These are phyloP conservation scores for Chiridota heheva DNA, from an alignment of 35 echinoderm and acorn worm genomes.

Conservation along the genomic window DNA sequence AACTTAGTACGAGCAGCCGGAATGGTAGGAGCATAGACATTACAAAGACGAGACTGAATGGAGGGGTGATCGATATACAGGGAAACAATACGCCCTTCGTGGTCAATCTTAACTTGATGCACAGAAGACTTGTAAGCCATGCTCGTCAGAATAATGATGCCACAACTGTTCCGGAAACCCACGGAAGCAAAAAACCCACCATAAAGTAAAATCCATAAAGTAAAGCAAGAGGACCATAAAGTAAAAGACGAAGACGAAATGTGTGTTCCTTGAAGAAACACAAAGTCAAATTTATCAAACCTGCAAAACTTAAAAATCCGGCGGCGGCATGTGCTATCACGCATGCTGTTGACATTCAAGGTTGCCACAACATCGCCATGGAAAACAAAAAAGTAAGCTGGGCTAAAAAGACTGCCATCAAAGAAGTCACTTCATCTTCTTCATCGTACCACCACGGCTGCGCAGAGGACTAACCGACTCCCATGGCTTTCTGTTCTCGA, in stretches of 20 bases:
- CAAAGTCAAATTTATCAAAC: not conserved
- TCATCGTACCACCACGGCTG: no score
- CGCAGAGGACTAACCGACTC: no score
- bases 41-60: constrained; percentile 7
- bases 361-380: not conserved
- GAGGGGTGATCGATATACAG: not conserved
- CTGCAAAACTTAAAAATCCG: not conserved
- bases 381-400: not conserved
- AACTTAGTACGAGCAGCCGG: constrained; percentile 8
- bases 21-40: constrained; percentile 27
- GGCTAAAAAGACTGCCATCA: not conserved
- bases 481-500: no score
- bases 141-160: not conserved
- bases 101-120: not conserved
- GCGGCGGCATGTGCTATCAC: not conserved
- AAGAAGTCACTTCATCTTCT: not conserved
- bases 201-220: no score
- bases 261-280: constrained; percentile 40
- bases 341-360: constrained; percentile 25
- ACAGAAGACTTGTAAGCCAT: not conserved
- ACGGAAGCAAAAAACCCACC: not conserved
- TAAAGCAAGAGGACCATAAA: not conserved
- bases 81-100: not conserved
- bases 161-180: not conserved
- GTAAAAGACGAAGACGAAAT: not conserved